A percentile compares a stretch with the other conserved stretches of the same genome.
phyloP scores from a whole-genome alignment of 2,888 invertebrate genomes.

The Sericinus montela region DNA sequence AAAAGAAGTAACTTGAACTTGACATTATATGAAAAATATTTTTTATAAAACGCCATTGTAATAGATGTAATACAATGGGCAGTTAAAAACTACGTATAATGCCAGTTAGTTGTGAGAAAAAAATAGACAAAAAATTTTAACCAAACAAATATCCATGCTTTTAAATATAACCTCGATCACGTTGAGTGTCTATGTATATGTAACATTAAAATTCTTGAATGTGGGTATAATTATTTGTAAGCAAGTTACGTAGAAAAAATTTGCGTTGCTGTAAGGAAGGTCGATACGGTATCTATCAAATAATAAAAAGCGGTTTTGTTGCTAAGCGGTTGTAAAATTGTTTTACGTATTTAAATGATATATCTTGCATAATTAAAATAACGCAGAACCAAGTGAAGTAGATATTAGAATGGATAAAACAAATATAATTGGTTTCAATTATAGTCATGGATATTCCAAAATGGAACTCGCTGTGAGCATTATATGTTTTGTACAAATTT shows the following conservation, averaged over 20 bases:
- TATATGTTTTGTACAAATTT: too few relatives aligned
- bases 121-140: too few relatives aligned
- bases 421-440: constrained; percentile 1
- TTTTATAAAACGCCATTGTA: too few relatives aligned
- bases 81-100: too few relatives aligned
- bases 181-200: neutral
- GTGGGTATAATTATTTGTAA: constrained; percentile 12
- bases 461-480: constrained; percentile 1
- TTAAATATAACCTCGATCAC: neutral
- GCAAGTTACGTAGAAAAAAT: neutral
- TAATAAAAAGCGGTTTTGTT: constrained; percentile 6
- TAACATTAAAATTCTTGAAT: constrained; percentile 1
- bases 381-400: neutral
- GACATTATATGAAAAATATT: too few relatives aligned
- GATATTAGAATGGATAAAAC: constrained; percentile 3
- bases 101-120: too few relatives aligned
- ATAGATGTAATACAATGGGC: too few relatives aligned
- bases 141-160: too few relatives aligned
- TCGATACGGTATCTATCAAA: neutral
- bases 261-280: neutral
- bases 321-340: neutral
- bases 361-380: neutral
- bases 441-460: neutral
- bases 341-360: constrained; percentile 6
- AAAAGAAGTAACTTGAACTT: too few relatives aligned